phyloP scores from a whole-genome alignment of 2,888 invertebrate genomes.

The Bhutanitis thaidina region DNA sequence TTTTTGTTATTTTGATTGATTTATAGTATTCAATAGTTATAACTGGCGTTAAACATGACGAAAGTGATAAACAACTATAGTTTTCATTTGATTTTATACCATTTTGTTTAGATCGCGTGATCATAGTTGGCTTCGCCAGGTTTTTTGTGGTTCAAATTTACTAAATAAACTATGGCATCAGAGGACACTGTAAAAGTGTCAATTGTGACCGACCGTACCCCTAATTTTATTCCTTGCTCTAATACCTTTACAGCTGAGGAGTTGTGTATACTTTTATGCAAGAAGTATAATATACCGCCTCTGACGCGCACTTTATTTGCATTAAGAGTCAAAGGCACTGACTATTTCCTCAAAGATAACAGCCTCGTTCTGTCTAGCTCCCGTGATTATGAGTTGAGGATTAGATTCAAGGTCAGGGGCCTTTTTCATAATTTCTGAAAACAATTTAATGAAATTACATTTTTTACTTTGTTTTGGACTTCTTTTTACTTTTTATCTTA shows the following conservation, averaged over 20 bases:
- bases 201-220: constrained; percentile 59
- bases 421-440: neutral
- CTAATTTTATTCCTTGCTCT: constrained; percentile 64
- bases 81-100: constrained; percentile 33
- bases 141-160: too few relatives aligned
- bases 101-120: constrained; percentile 43
- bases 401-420: constrained; percentile 85
- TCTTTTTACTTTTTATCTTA: too few relatives aligned
- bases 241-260: constrained; percentile 82
- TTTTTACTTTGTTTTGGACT: too few relatives aligned
- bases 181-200: constrained; percentile 66
- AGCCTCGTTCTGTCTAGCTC: constrained; percentile 63
- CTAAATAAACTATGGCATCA: constrained; percentile 56
- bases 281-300: constrained; percentile 86
- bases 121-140: constrained; percentile 50
- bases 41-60: constrained; percentile 32
- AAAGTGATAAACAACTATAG: constrained; percentile 29
- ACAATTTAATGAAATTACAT: too few relatives aligned
- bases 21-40: constrained; percentile 29
- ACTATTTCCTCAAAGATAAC: constrained; percentile 85
- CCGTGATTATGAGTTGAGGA: constrained; percentile 85
- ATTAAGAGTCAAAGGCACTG: constrained; percentile 82
- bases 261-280: constrained; percentile 85
- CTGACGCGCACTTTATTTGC: constrained; percentile 89
- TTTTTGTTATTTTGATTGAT: constrained; percentile 34